Base-by-base conservation (phyloP, 2,888 invertebrate species). In the Leptothorax acervorum region DNA sequence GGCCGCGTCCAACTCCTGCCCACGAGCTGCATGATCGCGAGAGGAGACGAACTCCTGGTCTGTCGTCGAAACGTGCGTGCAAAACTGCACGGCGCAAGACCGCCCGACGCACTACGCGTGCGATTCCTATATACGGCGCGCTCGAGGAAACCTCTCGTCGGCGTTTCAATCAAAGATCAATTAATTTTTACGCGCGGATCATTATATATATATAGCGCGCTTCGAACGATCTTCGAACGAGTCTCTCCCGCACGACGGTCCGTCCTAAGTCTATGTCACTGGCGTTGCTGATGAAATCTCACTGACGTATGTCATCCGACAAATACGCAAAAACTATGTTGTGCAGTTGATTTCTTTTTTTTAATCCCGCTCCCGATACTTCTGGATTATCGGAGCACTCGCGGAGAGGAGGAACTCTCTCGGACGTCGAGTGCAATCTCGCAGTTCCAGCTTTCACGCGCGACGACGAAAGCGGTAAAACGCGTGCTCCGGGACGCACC, bases 1-100 rank as follows among this genome's bases (percentile, higher is more conserved):
- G 63, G 35, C 9, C 63, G 82, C 53, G 42, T 79, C 42, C 73
- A 51, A 15, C 68, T 57, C n/a, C 53, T 63, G 48, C 12, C 23
- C 39, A 4, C 18, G 82, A 83, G 39, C 65, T 65, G 84, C 87
- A 87, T 89, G 12, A 23, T 84, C 83, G 57, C 62, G 55, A 65
- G 55, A 81, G 53, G 3, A 62, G 51, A 28, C 42, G 8, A 39
- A 42, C 42, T 18, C 9, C 31, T 55, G 12, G 53, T 45, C 53
- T 57, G 18, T 48, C 23, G 62, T 18, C 18, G 12, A 11, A 63
- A 11, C 35, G 48, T 28, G 18, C 9, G 48, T n/a, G 35, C 28
- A 60, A 65, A 65, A 35, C 35, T 35, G 35, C 35, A 23, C 23
- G 23, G 28, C 12, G 23, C 28, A 2, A 74, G 60, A 11, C 2